phyloP scores from a whole-genome alignment of 2,113 vertebrate species.

The Sylvia atricapilla region DNA sequence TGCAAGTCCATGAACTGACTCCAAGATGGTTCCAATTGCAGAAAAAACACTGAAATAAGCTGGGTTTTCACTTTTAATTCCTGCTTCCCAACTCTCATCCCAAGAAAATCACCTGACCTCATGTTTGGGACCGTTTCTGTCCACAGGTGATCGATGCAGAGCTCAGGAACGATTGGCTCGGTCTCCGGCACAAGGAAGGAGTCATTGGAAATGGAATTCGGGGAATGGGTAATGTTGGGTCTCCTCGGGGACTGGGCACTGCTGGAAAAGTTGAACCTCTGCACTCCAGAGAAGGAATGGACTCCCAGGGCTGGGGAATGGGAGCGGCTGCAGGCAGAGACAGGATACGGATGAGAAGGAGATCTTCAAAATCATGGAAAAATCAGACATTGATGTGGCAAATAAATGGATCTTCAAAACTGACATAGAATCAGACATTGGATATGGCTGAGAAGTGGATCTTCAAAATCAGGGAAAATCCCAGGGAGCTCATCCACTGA shows the following conservation, averaged over 20 bases:
- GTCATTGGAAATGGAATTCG: constrained; percentile 80
- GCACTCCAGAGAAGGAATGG: constrained; percentile 87
- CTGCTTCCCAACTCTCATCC: fast-evolving
- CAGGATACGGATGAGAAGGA: not conserved
- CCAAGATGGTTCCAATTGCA: not conserved
- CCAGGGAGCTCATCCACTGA: not conserved
- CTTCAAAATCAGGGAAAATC: not conserved
- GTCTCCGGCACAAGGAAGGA: constrained; percentile 82
- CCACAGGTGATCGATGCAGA: constrained; percentile 97
- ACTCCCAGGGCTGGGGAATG: constrained; percentile 92
- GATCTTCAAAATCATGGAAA: not conserved
- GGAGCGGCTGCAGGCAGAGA: constrained; percentile 82
- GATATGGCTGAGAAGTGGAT: fast-evolving
- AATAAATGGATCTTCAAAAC: not conserved
- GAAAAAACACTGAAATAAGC: not conserved
- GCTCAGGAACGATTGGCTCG: constrained; percentile 90
- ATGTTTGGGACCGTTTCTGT: constrained; percentile 77
- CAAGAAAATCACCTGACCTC: constrained; percentile 72
- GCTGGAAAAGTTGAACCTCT: constrained; percentile 90
- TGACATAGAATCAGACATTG: not conserved
- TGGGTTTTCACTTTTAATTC: not conserved
- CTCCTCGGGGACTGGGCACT: constrained; percentile 79
- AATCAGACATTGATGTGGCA: not conserved
- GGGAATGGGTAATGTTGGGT: constrained; percentile 81
- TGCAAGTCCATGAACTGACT: not conserved